Base-by-base conservation (phyloP, 2,888 invertebrate species). In the Drosophila formosana region DNA sequence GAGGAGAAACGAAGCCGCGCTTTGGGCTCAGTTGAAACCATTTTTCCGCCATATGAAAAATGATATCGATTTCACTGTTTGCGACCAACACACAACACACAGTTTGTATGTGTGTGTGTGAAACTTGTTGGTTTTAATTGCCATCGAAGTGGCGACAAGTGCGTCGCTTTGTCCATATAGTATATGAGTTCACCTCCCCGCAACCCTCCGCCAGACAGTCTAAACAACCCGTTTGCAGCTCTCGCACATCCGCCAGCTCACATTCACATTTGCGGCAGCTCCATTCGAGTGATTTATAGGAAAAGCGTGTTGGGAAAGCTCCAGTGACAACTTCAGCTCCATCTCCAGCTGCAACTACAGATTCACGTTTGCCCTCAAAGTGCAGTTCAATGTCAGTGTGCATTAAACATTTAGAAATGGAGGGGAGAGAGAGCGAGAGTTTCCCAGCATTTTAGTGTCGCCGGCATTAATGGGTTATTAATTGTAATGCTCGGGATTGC, bases 81-180 rank as follows among this genome's bases (percentile, higher is more conserved):
- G 60, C 53, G 50, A 43, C 46, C 62, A 67, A 49, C 66, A 57
- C 34, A 30, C 26, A 46, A 5, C 13, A 37, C 41, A 13, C 3
- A 18, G 25, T 58, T 49, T 61, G 45, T 62, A 37, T 62, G 53
- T 46, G 45, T 67, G 45, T 43, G 62, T 51, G 41, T 62, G 71
- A 78, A 82, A 82, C 76, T 80, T 72, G 84, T 80, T 78, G 70
- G 61, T 63, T 50, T 82, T 85, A 85, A 88, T 88, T 88, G 73
- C 67, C 75, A 41, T 39, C 52, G 71, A 69, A 67, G 66, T 80
- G 73, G 72, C 75, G 80, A 82, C 84, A 83, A 75, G 69, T 66
- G 82, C 73, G 64, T 75, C 65, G 69, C 51, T n/a, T 68, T 58
- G 23, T 13, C 57, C 72, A 58, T 61, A 72, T 56, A 68, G 55